Evolutionary conservation across 2,113 vertebrate species (phyloP).

Genomic region (Triplophysa dalaica): DNA sequence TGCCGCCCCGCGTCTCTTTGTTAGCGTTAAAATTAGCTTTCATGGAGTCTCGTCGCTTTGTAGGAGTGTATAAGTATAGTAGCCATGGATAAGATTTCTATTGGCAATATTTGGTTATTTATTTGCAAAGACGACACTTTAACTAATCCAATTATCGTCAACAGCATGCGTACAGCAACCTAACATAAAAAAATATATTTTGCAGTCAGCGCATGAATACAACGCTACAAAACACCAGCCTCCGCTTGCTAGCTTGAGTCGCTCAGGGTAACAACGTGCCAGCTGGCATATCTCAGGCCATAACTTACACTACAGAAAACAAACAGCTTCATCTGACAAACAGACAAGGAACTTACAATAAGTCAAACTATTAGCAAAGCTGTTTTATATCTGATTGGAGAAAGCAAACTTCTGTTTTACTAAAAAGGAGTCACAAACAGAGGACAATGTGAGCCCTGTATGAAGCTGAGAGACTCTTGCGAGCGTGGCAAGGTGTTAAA

Average conservation of each 20-base stretch:
- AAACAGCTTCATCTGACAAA: not conserved
- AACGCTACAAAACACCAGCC: not conserved
- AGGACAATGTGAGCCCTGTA: conserved; percentile 1
- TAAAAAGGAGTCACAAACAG: not conserved
- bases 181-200: not conserved
- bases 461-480: not conserved
- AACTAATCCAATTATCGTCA: too few species aligned
- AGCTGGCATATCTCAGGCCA: conserved; percentile 10
- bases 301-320: not conserved
- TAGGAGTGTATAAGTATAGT: too few species aligned
- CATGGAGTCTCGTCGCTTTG: conserved; percentile 25
- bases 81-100: too few species aligned
- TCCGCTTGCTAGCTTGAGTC: not conserved
- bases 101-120: too few species aligned
- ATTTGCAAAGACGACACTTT: too few species aligned
- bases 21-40: conserved; percentile 27
- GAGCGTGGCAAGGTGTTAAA: not conserved
- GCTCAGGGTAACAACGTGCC: not conserved
- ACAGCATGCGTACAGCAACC: not conserved
- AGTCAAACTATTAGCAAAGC: not conserved
- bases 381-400: not conserved
- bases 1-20: not conserved
- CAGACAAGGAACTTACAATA: not conserved
- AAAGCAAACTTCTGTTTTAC: not conserved
- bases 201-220: not conserved